Evolutionary conservation across 2,888 invertebrate genomes (phyloP).

Genomic region (Leucoptera coffeella): DNA sequence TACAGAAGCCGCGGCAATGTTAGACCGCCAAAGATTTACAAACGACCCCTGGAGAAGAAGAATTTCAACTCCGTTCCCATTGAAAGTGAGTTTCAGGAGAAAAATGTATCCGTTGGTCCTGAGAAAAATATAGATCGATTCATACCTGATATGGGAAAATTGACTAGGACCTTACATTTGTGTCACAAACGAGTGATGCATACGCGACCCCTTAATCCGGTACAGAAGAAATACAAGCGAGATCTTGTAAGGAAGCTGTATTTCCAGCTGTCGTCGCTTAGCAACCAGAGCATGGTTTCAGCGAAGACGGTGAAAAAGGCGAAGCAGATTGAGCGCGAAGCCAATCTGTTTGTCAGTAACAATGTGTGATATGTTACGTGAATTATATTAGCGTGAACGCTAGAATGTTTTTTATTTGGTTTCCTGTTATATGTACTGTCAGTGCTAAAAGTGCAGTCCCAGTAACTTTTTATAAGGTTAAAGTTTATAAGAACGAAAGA

Average conservation of each 20-base stretch:
- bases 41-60: not conserved
- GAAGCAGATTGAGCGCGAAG: constrained; percentile 20
- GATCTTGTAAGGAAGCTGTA: constrained; percentile 16
- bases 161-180: not conserved
- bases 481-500: too few relatives aligned
- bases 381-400: too few relatives aligned
- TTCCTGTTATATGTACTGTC: too few relatives aligned
- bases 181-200: constrained; percentile 10
- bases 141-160: not conserved
- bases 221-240: constrained; percentile 14
- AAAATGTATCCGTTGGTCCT: not conserved
- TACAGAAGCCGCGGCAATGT: constrained; percentile 6
- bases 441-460: too few relatives aligned
- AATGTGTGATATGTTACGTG: too few relatives aligned
- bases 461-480: too few relatives aligned
- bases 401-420: too few relatives aligned
- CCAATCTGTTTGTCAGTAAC: constrained; percentile 21
- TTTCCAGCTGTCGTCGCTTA: constrained; percentile 14
- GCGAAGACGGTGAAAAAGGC: constrained; percentile 21
- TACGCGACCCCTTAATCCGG: constrained; percentile 12
- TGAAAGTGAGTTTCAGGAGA: not conserved
- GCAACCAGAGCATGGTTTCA: constrained; percentile 12
- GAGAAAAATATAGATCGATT: not conserved
- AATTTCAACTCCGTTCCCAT: not conserved
- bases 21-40: not conserved